Evolutionary conservation across 1,140 invertebrate species (phyloP).

Genomic region (Magallana ariakensis): DNA sequence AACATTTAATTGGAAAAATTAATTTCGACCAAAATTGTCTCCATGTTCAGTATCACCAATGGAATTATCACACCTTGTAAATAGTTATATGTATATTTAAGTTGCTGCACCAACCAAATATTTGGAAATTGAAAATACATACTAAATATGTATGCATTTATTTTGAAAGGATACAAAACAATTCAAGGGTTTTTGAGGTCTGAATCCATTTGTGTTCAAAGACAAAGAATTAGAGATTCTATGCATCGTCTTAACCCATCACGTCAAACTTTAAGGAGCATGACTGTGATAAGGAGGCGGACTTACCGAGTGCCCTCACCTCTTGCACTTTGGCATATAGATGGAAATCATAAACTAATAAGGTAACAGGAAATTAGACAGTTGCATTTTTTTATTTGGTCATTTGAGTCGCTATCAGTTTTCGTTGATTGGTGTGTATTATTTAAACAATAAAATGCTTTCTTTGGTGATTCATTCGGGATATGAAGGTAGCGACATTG

Average conservation of each 20-base stretch:
- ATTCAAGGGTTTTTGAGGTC: background rate
- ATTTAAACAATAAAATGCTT: too few species aligned
- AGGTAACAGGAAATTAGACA: background rate
- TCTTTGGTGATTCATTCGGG: too few species aligned
- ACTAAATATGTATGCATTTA: background rate
- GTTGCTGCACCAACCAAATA: background rate
- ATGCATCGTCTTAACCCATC: background rate
- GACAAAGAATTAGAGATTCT: slow-evolving; percentile 1
- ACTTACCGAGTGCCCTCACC: background rate
- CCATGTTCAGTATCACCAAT: background rate
- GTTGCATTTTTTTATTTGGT: too few species aligned
- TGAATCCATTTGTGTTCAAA: background rate
- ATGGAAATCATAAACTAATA: background rate
- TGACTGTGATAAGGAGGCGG: background rate
- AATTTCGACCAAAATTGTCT: too few species aligned
- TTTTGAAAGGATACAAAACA: background rate
- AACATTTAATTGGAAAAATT: too few species aligned
- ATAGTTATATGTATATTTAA: background rate
- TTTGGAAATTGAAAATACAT: background rate
- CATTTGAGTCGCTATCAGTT: too few species aligned
- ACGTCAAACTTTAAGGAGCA: background rate
- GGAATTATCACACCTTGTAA: background rate
- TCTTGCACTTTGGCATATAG: background rate
- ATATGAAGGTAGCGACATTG: too few species aligned
- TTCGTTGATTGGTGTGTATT: too few species aligned